phyloP scores from a whole-genome alignment of 2,113 vertebrate genomes.

The Myotis lucifugus region DNA sequence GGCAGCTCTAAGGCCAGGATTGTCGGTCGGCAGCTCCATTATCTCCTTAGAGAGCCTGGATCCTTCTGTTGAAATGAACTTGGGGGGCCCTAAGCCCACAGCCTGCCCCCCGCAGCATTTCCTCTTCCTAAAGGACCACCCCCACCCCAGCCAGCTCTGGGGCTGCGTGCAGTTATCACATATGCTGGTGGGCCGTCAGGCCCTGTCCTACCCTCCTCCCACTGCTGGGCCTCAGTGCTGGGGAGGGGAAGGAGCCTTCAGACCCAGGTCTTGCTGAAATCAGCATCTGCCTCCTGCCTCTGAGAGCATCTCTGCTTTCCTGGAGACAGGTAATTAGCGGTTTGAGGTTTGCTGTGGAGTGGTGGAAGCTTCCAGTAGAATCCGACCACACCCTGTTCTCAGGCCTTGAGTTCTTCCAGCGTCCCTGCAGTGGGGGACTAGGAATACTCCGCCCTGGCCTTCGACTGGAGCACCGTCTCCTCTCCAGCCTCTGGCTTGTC shows the following conservation, averaged over 20 bases:
- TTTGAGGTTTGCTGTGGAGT: constrained; percentile 10
- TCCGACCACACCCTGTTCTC: neutral
- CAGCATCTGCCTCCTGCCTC: constrained; percentile 9
- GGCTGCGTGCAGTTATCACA: neutral
- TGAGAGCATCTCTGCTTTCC: neutral
- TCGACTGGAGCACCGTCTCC: neutral
- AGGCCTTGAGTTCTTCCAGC: neutral
- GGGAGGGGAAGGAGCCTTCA: neutral
- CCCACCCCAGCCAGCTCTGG: neutral
- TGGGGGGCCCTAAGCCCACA: neutral
- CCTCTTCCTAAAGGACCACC: neutral
- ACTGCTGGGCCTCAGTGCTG: neutral
- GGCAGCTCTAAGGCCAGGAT: neutral
- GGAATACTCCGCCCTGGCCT: neutral
- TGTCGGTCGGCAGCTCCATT: accelerated
- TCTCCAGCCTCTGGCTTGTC: neutral
- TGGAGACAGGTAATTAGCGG: constrained; percentile 48
- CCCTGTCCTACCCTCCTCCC: neutral
- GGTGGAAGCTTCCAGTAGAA: neutral
- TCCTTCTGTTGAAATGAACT: neutral
- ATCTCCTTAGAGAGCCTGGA: neutral
- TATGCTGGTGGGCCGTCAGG: neutral
- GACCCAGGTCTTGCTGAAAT: constrained; percentile 38
- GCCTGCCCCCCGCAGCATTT: neutral
- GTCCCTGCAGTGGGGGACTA: no score